Conservation (phyloP, 2,888 invertebrate genomes). For the Himalopsyche tibetana region DNA sequence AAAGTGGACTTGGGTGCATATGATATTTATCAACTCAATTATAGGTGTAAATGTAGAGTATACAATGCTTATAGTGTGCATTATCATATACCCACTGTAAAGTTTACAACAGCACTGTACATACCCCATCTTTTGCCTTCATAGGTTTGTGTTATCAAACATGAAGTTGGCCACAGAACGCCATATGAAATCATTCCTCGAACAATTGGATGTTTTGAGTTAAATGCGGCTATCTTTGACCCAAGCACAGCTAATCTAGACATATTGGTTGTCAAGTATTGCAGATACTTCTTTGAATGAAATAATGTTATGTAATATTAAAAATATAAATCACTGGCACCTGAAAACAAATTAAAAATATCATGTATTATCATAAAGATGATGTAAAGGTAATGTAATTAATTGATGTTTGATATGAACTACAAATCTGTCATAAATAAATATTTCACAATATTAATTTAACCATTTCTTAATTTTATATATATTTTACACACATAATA, state of each 20-base stretch:
- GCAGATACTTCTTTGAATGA: not conserved
- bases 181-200: conserved; percentile 84
- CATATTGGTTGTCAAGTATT: not conserved
- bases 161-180: conserved; percentile 84
- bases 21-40: too few relatives aligned
- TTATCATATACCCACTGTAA: too few relatives aligned
- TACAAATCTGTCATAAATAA: too few relatives aligned
- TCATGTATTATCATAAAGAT: not conserved
- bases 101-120: conserved; percentile 60
- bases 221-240: conserved; percentile 73
- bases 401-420: too few relatives aligned
- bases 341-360: not conserved
- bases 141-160: conserved; percentile 83
- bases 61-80: too few relatives aligned
- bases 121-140: conserved; percentile 81
- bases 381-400: not conserved
- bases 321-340: conserved; percentile 11
- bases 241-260: conserved; percentile 46
- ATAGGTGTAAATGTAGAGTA: too few relatives aligned
- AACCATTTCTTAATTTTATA: too few relatives aligned
- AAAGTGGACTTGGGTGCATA: too few relatives aligned
- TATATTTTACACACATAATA: too few relatives aligned
- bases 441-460: too few relatives aligned
- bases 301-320: conserved; percentile 31
- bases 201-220: conserved; percentile 72